Base-by-base conservation (phyloP, 2,113 vertebrate genomes). In the Vimba vimba region DNA sequence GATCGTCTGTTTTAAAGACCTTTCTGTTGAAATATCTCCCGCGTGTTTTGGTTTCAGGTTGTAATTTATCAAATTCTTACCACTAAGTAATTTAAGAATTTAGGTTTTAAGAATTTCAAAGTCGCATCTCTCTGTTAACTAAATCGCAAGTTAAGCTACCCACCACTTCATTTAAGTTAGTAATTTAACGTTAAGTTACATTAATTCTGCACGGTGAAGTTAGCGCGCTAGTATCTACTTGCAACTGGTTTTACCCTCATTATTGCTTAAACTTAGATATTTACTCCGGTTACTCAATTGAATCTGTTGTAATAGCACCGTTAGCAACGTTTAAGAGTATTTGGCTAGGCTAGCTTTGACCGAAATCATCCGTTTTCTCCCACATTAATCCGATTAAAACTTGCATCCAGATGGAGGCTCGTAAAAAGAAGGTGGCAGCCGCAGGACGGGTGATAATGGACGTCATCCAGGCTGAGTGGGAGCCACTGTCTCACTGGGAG, bases 391-490 rank as follows among this genome's bases (percentile, higher is more conserved):
- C 25, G 59, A 25, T 8, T 19, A 8, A 19, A 27, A n/a, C 39
- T 23, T 21, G 17, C 21, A 10, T 64, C 27, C 4, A 64, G 52
- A 85, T 81, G 82, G 87, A 93, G 90, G 88, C 90, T 19, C 62
- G 85, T 15, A 19, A 50, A 0, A 80, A 88, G 10, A 90, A 3
- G 11, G 90, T 94, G 0, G 64, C 89, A 2, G 92, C 92, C 1
- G 93, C 94, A 4, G 94, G 93, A 13, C 87, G 91, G 3, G 90
- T 91, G 64, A 91, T 95, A 74, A 69, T 94, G 88, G 94, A 94
- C 39, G 59, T 94, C 90, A 85, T 94, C 89, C 93, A 95, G 90
- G 88, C 87, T 52, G 94, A 95, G 25, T 94, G 94, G 94, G 93
- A 94, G 88, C 93, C 94, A 2, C 92, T 94, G 25, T 94, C 93